phyloP scores from a whole-genome alignment of 1,140 invertebrate genomes.

The Saccostrea cuccullata region DNA sequence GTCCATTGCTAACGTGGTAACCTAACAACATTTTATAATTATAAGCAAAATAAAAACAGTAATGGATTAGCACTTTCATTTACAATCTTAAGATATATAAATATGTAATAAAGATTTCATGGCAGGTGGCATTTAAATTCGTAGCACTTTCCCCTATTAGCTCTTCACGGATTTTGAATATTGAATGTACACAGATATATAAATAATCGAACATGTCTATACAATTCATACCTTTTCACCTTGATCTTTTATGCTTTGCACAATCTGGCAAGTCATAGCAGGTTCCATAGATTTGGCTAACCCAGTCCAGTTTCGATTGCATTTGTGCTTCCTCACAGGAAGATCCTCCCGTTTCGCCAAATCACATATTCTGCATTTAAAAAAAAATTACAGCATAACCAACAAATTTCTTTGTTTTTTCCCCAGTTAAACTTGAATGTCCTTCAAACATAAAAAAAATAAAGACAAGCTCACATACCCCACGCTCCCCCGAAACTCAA shows the following conservation, averaged over 20 bases:
- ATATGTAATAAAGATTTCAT: too few species aligned
- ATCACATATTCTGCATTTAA: background rate
- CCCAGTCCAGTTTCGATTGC: background rate
- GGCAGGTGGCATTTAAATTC: too few species aligned
- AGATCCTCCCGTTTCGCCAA: background rate
- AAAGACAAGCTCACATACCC: background rate
- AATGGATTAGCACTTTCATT: too few species aligned
- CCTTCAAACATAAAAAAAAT: background rate
- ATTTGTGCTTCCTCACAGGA: background rate
- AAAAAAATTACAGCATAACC: background rate
- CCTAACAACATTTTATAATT: conserved; percentile 11
- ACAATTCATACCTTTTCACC: background rate
- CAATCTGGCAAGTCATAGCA: background rate
- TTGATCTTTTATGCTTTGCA: background rate
- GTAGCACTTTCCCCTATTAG: too few species aligned
- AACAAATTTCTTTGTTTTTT: conserved; percentile 22
- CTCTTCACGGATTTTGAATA: background rate
- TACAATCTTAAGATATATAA: too few species aligned
- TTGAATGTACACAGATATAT: background rate
- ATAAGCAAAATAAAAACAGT: too few species aligned
- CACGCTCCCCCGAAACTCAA: too few species aligned
- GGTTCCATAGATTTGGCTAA: conserved; percentile 21
- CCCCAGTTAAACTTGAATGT: background rate
- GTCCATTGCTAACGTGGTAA: background rate
- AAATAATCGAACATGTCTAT: background rate